Evolutionary conservation across 2,888 invertebrate genomes (phyloP).

Genomic region (Caradrina kadenii): DNA sequence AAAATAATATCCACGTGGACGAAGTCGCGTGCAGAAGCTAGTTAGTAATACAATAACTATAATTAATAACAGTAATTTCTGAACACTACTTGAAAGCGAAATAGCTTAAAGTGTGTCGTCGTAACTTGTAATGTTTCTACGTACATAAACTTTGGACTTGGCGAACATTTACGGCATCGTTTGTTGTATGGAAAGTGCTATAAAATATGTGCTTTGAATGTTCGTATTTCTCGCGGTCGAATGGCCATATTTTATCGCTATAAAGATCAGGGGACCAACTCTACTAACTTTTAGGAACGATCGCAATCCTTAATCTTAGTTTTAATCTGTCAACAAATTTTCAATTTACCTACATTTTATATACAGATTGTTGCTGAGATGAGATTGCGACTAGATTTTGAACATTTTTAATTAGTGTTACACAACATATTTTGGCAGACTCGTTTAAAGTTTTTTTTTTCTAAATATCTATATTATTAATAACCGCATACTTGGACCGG

Average conservation of each 20-base stretch:
- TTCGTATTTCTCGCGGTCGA: constrained; percentile 27
- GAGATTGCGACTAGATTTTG: too few relatives aligned
- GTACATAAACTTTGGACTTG: constrained; percentile 48
- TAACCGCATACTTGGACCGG: too few relatives aligned
- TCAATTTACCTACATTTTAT: too few relatives aligned
- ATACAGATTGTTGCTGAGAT: too few relatives aligned
- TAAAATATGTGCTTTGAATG: constrained; percentile 34
- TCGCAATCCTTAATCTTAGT: too few relatives aligned
- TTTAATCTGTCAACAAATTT: too few relatives aligned
- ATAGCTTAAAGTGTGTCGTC: constrained; percentile 49
- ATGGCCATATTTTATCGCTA: constrained; percentile 18
- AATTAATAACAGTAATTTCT: constrained; percentile 50
- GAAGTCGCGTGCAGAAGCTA: too few relatives aligned
- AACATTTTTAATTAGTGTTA: too few relatives aligned
- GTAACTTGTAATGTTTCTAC: constrained; percentile 31
- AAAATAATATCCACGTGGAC: too few relatives aligned
- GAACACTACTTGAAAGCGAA: constrained; percentile 56
- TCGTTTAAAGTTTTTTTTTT: not conserved
- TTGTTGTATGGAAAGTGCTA: constrained; percentile 14
- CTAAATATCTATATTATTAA: too few relatives aligned
- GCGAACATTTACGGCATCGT: constrained; percentile 24
- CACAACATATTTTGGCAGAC: not conserved
- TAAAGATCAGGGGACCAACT: constrained; percentile 2
- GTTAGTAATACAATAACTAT: constrained; percentile 34
- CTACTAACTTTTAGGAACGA: too few relatives aligned